Evolutionary conservation across 2,113 vertebrate species (phyloP).

Genomic region (Oreotrochilus melanogaster): DNA sequence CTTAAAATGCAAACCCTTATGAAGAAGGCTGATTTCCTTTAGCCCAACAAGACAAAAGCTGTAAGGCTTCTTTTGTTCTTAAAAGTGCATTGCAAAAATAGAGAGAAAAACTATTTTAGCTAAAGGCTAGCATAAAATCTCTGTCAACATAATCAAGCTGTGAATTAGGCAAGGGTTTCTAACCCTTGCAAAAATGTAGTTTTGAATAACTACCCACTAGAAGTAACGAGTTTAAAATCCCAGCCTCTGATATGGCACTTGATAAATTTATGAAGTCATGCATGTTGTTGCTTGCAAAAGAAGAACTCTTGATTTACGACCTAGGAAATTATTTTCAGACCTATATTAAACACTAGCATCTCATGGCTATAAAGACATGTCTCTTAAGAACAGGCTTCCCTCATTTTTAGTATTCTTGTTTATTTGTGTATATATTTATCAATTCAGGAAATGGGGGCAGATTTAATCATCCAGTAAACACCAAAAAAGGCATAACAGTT

Average conservation of each 20-base stretch:
- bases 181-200: neutral
- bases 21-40: neutral
- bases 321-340: neutral
- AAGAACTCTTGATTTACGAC: neutral
- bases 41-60: neutral
- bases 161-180: neutral
- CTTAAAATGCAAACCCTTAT: neutral
- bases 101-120: neutral
- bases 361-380: slow-evolving; percentile 2
- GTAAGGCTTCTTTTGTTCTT: neutral
- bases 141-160: neutral
- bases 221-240: neutral
- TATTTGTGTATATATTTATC: slow-evolving; percentile 34
- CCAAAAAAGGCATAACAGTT: slow-evolving; percentile 42
- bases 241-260: neutral
- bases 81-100: neutral
- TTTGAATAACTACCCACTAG: neutral
- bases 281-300: neutral
- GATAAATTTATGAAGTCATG: neutral
- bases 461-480: slow-evolving; percentile 60
- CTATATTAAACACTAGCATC: neutral
- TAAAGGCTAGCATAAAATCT: neutral
- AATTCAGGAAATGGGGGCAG: slow-evolving; percentile 25
- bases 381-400: slow-evolving; percentile 3
- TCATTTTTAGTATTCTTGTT: neutral